Base-by-base conservation (phyloP, 1,140 invertebrate species). In the Atta colombica region DNA sequence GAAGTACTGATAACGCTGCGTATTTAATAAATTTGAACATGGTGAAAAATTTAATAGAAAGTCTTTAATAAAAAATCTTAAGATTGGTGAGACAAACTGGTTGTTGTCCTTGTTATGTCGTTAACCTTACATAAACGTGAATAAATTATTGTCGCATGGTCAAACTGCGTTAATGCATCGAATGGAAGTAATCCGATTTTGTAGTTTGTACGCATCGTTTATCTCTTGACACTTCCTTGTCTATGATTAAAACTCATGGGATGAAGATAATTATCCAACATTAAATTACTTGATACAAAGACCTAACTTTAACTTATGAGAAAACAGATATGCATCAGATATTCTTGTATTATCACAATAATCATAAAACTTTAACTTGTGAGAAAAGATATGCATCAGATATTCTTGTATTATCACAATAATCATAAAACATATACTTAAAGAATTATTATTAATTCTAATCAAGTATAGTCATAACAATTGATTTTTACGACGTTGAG, bases 121-220 rank as follows among this genome's bases (percentile, higher is more conserved):
- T 8, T 8, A 16, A 18, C 39, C 21, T 68, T 85, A 68, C 21
- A 51, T 78, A 78, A 85, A 45, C 21, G n/a, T 51, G 74, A 78
- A 77, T 85, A 78, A 65, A 60, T 85, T 85, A 78, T 78, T 14
- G 16, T 28, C 61, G 31, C 74, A 74, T 84, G 69, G 28, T 35
- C 39, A 14, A 25, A 16, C 14, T 58, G 69, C 25, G 45, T 75
- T 69, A 63, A 58, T 74, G 55, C 8, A 84, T 84, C 28, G 69
- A 84, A 84, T 61, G 80, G 55, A 75, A 84, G 4, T 84, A 84
- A 84, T 84, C 21, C 39, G 80, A 75, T 75, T 84, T 63, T 63
- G 55, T 28, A 49, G 49, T 45, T 69, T 10, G 21, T 39, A 71
- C 55, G 10, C 69, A 55, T 12, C 25, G 25, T 71, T 35, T 61